A percentile compares a stretch with the other conserved stretches of the same genome.
phyloP scores from a whole-genome alignment of 2,888 invertebrate species.

The Mesochorus sp. region DNA sequence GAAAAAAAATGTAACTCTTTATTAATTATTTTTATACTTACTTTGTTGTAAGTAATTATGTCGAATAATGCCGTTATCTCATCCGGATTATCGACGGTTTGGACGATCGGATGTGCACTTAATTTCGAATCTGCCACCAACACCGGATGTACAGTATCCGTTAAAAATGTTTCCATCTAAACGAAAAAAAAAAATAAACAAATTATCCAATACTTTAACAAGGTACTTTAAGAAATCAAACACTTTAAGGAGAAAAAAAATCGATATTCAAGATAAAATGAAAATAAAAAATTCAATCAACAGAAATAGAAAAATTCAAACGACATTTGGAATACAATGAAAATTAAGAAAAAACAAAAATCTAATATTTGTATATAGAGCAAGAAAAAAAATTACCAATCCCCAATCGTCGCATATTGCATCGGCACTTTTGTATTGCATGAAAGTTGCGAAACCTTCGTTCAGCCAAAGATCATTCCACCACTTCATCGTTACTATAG shows the following conservation, averaged over 20 bases:
- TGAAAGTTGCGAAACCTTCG: slow-evolving; percentile 95
- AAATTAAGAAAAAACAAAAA: slow-evolving; percentile 9
- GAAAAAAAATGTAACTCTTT: background rate
- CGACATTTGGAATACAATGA: background rate
- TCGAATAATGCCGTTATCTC: slow-evolving; percentile 97
- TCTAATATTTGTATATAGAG: slow-evolving; percentile 23
- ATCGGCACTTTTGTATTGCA: slow-evolving; percentile 91
- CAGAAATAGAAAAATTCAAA: background rate
- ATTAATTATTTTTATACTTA: too few relatives aligned
- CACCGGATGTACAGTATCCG: slow-evolving; percentile 88
- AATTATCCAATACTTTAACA: too few relatives aligned
- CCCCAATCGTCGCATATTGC: slow-evolving; percentile 90
- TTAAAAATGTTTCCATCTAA: slow-evolving; percentile 90
- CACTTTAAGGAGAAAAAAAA: too few relatives aligned
- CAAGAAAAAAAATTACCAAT: slow-evolving; percentile 84
- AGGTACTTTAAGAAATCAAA: too few relatives aligned
- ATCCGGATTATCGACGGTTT: slow-evolving; percentile 91
- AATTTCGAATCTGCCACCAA: slow-evolving; percentile 89
- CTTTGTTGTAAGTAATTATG: slow-evolving; percentile 95
- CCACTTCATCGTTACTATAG: slow-evolving; percentile 94
- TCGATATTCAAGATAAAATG: too few relatives aligned
- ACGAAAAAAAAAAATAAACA: background rate
- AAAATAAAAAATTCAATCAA: background rate
- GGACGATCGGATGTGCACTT: slow-evolving; percentile 95
- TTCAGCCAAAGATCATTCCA: slow-evolving; percentile 97